A percentile compares a stretch with the other conserved stretches of the same genome.
These are phyloP conservation scores for Liodrosophila aerea DNA, from an alignment of 2,888 invertebrate species.

Conservation along the genomic window DNA sequence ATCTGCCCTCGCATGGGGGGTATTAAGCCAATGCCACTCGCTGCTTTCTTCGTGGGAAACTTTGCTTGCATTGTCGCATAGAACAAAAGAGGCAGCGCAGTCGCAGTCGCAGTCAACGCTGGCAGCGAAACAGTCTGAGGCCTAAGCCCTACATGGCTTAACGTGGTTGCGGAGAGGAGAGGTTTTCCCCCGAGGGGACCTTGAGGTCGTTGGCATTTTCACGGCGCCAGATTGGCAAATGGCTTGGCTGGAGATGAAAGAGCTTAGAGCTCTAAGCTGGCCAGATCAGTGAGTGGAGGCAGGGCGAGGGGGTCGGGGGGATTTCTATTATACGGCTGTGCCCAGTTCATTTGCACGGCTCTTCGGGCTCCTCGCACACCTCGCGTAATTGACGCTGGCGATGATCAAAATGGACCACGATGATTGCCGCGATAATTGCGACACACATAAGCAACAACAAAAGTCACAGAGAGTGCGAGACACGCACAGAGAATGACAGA, in stretches of 20 bases:
- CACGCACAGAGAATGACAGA: conserved; percentile 29
- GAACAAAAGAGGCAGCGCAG: conserved; percentile 48
- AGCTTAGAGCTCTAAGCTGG: background rate
- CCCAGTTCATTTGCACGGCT: conserved; percentile 42
- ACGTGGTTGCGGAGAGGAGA: background rate
- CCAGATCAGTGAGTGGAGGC: background rate
- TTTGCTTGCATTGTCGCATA: conserved; percentile 58
- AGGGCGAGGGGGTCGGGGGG: background rate
- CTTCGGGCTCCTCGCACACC: background rate
- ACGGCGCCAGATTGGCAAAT: conserved; percentile 7
- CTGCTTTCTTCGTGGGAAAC: conserved; percentile 57
- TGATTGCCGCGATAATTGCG: conserved; percentile 74
- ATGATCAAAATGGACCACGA: conserved; percentile 72
- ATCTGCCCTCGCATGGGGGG: conserved; percentile 27
- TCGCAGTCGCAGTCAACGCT: conserved; percentile 11
- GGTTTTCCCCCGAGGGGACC: background rate
- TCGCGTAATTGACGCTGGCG: conserved; percentile 63
- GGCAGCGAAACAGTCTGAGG: conserved; percentile 22
- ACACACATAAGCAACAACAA: conserved; percentile 37
- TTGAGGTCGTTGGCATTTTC: conserved; percentile 38
- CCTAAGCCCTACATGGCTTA: background rate
- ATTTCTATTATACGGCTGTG: conserved; percentile 19
- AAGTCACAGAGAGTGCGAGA: conserved; percentile 12
- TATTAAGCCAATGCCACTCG: conserved; percentile 6
- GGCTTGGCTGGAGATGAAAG: conserved; percentile 11